Base-by-base conservation (phyloP, 1,140 invertebrate genomes). In the Ephestia elutella region DNA sequence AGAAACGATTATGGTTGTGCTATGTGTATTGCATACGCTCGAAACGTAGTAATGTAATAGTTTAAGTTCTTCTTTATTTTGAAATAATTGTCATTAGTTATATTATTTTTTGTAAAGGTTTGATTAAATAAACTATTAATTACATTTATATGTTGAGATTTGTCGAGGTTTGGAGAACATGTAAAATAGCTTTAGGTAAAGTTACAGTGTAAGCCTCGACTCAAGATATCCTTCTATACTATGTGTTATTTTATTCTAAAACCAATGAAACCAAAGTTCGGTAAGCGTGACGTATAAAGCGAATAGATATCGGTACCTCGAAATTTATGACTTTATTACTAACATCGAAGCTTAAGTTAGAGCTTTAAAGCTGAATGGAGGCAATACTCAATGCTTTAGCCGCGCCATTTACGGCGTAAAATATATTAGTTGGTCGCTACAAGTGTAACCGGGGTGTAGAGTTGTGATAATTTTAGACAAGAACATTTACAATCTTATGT, bases 381-480 rank as follows among this genome's bases (percentile, higher is more conserved):
- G 21, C 21, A 53, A 53, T 53, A 21, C 53, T 55, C 21, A 54
- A 35, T 54, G 44, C 32, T 44, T 49, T 28, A 53, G 13, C 20
- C 19, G 20, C 50, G 60, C 38, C 53, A 59, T 60, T 55, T 49
- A 63, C 20, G 59, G 60, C 56, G 60, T 54, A 53, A 53, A 53
- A 53, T 53, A 53, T 53, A 53, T 53, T 25, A 53, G 50, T 25
- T 53, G 50, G 2, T 56, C 20, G 55, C 66, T 44, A 63, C 59
- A 56, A 65, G 62, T 68, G 62, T 61, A 71, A 53, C 21, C 20
- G 21, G 7, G 38, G 13, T 44, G 13, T 44, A 44, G 38, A 44
- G 38, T 2, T n/a, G 1, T 44, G 15, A 25, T 7, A 25, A 25
- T 25, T 25, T 3, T 25, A 25, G 21, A 25, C n/a, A n/a, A n/a